These are phyloP conservation scores for Habrosyne pyritoides DNA, from an alignment of 2,888 invertebrate species.

Conservation along the genomic window DNA sequence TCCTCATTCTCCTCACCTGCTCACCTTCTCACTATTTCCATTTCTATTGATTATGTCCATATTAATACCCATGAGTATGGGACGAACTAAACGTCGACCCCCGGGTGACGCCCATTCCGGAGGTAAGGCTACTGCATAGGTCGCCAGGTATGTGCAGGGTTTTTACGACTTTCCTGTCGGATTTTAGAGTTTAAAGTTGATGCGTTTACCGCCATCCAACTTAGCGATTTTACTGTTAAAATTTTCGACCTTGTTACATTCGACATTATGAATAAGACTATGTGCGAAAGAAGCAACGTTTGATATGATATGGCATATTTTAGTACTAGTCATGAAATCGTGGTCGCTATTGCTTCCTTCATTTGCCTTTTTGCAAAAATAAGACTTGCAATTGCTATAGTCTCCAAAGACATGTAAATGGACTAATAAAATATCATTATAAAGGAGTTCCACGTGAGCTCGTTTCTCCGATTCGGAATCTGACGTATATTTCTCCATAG, in stretches of 20 bases:
- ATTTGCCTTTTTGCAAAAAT: background rate
- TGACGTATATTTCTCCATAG: background rate
- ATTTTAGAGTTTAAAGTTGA: no score
- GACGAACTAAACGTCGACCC: no score
- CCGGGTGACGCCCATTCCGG: no score
- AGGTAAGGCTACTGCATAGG: no score
- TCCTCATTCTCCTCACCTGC: no score
- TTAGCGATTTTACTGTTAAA: slow-evolving; percentile 15
- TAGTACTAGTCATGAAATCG: background rate
- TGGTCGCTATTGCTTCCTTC: background rate
- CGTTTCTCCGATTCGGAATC: no score
- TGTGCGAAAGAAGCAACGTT: slow-evolving; percentile 4
- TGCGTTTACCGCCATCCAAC: slow-evolving; percentile 13
- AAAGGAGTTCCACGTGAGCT: background rate
- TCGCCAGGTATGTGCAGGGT: no score
- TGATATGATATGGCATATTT: background rate
- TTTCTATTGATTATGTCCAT: no score
- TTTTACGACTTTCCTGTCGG: no score
- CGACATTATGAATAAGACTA: background rate
- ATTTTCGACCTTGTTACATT: slow-evolving; percentile 11
- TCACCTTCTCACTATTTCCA: no score
- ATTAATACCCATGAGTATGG: no score
- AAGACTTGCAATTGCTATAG: background rate
- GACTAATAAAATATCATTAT: background rate
- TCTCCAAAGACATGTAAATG: background rate